Evolutionary conservation across 2,797 vertebrate species (phyloP), one percentile per base, ranked within the genome.

Genomic region (Meriones psammophilus): DNA sequence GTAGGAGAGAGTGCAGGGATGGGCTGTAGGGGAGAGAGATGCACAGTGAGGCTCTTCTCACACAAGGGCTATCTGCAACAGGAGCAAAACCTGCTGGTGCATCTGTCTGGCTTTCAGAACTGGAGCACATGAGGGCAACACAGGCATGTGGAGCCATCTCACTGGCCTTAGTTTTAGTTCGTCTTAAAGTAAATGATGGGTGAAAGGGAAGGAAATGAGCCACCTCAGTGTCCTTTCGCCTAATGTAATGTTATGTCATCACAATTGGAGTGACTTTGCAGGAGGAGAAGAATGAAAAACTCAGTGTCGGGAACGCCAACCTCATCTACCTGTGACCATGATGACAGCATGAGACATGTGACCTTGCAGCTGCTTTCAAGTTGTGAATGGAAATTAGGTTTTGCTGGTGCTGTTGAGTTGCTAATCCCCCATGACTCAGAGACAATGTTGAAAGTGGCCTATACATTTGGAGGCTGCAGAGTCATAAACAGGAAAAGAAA

Each of bases 161-260:
- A 60, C 30, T 56, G 18, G 78, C 33, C 33, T 18, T 58, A 66
- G n/a, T 80, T 86, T 79, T 73, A 74, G 9, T 80, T 93, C 5
- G 88, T 73, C 92, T 97, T 39, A 88, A 95, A 89, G 78, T 39
- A 92, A 96, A 62, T 71, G 28, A 78, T 69, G 77, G 62, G 46
- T 84, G 80, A 91, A 56, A 68, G 83, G 33, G 73, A 56, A 42
- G 6, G 36, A 15, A 87, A 78, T 15, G 39, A 69, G 18, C 10
- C 33, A 68, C 64, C 28, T 60, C 18, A 1, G 50, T 89, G 87
- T 69, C 28, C 10, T n/a, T 5, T n/a, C 10, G 17, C 13, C 18
- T 77, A 77, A 14, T 74, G 33, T 77, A 77, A 14, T 74, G 33
- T 58, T 69, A 64, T 56, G 5, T 54, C 60, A 68, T 76, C 87